phyloP scores from a whole-genome alignment of 1,140 invertebrate genomes.

The Heliconius hewitsoni region DNA sequence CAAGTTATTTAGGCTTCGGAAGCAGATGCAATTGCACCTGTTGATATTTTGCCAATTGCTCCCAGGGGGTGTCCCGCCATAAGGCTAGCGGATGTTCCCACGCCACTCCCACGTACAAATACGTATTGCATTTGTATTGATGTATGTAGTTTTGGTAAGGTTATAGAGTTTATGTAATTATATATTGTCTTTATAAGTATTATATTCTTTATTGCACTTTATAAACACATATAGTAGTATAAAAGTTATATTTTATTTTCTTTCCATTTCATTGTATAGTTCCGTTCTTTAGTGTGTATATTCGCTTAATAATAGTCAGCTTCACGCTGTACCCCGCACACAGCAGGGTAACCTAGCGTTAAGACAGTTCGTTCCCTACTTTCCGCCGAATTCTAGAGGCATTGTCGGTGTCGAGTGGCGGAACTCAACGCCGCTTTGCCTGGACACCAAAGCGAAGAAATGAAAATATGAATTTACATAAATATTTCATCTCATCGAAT shows the following conservation, averaged over 20 bases:
- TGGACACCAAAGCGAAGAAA: too few relatives aligned
- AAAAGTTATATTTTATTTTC: neutral
- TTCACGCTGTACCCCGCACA: too few relatives aligned
- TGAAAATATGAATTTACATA: too few relatives aligned
- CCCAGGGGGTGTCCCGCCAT: conserved; percentile 41
- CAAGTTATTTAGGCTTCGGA: conserved; percentile 61
- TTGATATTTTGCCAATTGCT: conserved; percentile 55
- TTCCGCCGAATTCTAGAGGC: too few relatives aligned
- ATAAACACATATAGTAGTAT: neutral
- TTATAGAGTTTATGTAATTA: conserved; percentile 4
- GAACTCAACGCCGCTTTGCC: too few relatives aligned
- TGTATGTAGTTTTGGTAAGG: conserved; percentile 19
- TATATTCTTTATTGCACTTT: neutral
- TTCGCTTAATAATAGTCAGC: too few relatives aligned
- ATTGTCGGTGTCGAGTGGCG: too few relatives aligned
- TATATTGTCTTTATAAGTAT: neutral
- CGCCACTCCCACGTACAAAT: conserved; percentile 53
- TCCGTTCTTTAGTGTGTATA: too few relatives aligned
- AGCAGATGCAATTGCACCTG: conserved; percentile 63
- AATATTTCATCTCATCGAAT: too few relatives aligned
- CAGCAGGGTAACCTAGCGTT: too few relatives aligned
- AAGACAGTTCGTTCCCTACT: too few relatives aligned
- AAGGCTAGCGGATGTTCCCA: conserved; percentile 68
- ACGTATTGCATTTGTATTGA: conserved; percentile 38
- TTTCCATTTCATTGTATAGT: too few relatives aligned